Evolutionary conservation across 1,140 invertebrate species (phyloP).

Genomic region (Glossosoma conforme): DNA sequence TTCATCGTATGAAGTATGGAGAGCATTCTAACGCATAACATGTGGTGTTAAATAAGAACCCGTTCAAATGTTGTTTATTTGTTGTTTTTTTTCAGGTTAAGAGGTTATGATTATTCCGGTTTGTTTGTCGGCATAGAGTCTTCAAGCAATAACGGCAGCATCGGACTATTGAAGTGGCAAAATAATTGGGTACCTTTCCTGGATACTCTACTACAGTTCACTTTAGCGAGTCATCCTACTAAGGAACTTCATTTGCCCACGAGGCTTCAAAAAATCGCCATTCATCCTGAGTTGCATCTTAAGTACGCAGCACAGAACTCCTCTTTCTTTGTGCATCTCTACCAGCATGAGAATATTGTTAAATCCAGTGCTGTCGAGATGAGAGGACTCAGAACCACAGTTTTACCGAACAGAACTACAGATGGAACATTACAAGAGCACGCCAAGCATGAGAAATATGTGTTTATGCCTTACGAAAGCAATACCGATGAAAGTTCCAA

Average conservation of each 20-base stretch:
- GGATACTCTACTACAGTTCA: conserved; percentile 93
- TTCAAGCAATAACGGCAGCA: conserved; percentile 60
- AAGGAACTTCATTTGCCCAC: conserved; percentile 83
- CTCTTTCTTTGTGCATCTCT: conserved; percentile 63
- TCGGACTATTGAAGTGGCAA: conserved; percentile 72
- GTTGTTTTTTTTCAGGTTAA: conserved; percentile 68
- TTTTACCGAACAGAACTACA: conserved; percentile 76
- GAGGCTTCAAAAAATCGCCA: conserved; percentile 71
- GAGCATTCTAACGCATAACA: too few species aligned
- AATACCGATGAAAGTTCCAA: conserved; percentile 57
- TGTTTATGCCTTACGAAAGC: conserved; percentile 75
- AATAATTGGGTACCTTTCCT: conserved; percentile 91
- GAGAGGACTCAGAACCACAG: conserved; percentile 82
- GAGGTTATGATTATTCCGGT: conserved; percentile 91
- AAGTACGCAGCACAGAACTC: conserved; percentile 41
- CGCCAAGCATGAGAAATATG: conserved; percentile 78
- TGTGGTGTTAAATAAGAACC: conserved; percentile 51
- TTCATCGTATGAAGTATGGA: too few species aligned
- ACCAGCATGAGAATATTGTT: conserved; percentile 72
- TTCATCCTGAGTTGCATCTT: conserved; percentile 72
- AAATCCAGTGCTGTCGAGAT: conserved; percentile 85
- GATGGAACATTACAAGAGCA: conserved; percentile 62
- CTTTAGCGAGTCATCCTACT: conserved; percentile 70
- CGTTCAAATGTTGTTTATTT: conserved; percentile 73
- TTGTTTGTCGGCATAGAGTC: conserved; percentile 77